phyloP scores from a whole-genome alignment of 2,113 vertebrate species.

The Girardinichthys multiradiatus region DNA sequence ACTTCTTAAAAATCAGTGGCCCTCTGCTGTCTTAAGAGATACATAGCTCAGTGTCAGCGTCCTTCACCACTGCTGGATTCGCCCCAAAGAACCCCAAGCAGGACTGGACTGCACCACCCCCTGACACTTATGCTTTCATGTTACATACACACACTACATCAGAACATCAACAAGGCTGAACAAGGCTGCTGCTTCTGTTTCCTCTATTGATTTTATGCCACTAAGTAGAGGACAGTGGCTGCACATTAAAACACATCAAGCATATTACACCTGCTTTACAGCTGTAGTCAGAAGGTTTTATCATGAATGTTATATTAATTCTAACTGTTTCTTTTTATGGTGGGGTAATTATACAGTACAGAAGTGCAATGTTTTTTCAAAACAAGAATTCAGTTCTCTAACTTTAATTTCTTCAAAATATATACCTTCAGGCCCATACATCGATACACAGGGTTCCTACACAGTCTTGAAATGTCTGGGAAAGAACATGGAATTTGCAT shows the following conservation, averaged over 20 bases:
- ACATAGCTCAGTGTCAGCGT: constrained; percentile 45
- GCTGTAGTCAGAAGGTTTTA: neutral
- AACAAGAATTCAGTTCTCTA: neutral
- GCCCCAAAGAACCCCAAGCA: constrained; percentile 49
- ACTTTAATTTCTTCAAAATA: neutral
- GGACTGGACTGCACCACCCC: constrained; percentile 31
- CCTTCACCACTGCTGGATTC: constrained; percentile 56
- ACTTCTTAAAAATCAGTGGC: constrained; percentile 34
- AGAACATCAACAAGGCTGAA: constrained; percentile 20
- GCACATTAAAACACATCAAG: neutral
- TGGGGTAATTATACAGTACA: neutral
- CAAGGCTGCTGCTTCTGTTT: constrained; percentile 13
- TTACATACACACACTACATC: neutral
- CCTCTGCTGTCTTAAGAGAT: constrained; percentile 44
- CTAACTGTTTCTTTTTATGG: neutral
- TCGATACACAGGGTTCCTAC: too few relatives aligned
- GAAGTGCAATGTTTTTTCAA: neutral
- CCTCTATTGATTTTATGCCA: constrained; percentile 3
- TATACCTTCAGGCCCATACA: too few relatives aligned
- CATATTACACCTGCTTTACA: neutral
- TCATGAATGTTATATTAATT: neutral
- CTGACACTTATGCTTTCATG: constrained; percentile 44
- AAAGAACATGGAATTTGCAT: too few relatives aligned
- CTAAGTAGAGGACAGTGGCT: constrained; percentile 18
- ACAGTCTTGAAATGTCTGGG: too few relatives aligned